Evolutionary conservation across 2,797 vertebrate genomes (phyloP).

Genomic region (Betta splendens): DNA sequence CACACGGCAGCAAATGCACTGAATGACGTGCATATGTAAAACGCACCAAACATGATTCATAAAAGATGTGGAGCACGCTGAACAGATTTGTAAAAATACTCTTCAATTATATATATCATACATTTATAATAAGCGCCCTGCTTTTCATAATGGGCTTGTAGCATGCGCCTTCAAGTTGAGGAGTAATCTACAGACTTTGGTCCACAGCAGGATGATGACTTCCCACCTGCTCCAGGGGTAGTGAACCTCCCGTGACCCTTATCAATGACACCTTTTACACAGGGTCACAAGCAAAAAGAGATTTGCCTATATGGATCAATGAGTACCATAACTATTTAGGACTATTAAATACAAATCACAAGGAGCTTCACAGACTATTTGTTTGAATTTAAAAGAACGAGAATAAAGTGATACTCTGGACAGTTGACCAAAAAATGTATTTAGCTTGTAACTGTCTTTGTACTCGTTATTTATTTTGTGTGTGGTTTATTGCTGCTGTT

Average conservation of each 20-base stretch:
- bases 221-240: slow-evolving; percentile 11
- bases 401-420: not conserved
- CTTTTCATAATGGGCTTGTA: slow-evolving; percentile 12
- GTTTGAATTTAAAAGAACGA: slow-evolving; percentile 3
- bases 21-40: not conserved
- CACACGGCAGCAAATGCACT: not conserved
- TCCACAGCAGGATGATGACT: slow-evolving; percentile 31
- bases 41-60: not conserved
- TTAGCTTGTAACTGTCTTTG: not conserved
- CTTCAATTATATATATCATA: not conserved
- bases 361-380: not conserved
- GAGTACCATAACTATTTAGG: slow-evolving; percentile 13
- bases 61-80: not conserved
- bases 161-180: slow-evolving; percentile 10
- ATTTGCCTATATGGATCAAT: slow-evolving; percentile 33
- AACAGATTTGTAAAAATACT: slow-evolving; percentile 8
- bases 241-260: slow-evolving; percentile 40
- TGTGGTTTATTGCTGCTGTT: not conserved
- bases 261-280: slow-evolving; percentile 40
- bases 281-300: slow-evolving; percentile 22
- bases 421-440: not conserved
- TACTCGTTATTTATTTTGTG: not conserved
- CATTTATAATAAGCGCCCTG: slow-evolving; percentile 14
- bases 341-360: slow-evolving; percentile 17
- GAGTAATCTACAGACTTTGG: slow-evolving; percentile 3